Conservation (phyloP, 2,888 invertebrate species). For the Ochropleura plecta region DNA sequence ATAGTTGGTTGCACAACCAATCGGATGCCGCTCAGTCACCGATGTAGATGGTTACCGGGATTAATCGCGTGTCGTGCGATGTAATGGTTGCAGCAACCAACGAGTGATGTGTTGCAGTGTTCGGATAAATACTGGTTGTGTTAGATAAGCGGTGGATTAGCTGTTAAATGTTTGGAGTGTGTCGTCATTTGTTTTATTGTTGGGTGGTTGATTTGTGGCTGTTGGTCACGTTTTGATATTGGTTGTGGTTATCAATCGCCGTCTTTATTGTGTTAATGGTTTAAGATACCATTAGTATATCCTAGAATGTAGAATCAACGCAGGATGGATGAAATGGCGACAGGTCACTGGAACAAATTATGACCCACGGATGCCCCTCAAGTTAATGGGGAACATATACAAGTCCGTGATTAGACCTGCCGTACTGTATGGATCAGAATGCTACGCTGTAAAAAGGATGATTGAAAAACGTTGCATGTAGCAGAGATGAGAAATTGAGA, state of each 20-base stretch:
- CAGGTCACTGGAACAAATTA: too few relatives aligned
- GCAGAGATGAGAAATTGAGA: too few relatives aligned
- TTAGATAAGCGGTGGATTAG: constrained; percentile 63
- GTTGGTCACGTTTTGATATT: background rate
- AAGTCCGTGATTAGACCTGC: too few relatives aligned
- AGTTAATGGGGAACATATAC: too few relatives aligned
- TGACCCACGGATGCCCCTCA: too few relatives aligned
- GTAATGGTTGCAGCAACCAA: constrained; percentile 60
- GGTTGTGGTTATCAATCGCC: background rate
- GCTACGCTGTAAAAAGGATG: too few relatives aligned
- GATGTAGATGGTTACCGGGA: constrained; percentile 60
- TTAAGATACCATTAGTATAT: background rate
- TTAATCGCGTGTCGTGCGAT: constrained; percentile 55
- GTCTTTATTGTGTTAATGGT: background rate
- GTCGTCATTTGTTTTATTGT: constrained; percentile 42
- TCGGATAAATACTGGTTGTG: constrained; percentile 66
- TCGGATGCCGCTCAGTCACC: constrained; percentile 61
- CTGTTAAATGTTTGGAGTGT: constrained; percentile 44
- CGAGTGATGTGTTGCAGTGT: constrained; percentile 63
- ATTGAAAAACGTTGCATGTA: too few relatives aligned
- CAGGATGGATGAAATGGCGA: too few relatives aligned
- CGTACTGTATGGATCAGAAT: too few relatives aligned
- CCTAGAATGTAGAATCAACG: background rate
- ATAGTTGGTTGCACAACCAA: constrained; percentile 71
- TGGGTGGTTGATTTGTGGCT: constrained; percentile 9